phyloP scores from a whole-genome alignment of 2,797 vertebrate genomes.

The Setipinna tenuifilis region DNA sequence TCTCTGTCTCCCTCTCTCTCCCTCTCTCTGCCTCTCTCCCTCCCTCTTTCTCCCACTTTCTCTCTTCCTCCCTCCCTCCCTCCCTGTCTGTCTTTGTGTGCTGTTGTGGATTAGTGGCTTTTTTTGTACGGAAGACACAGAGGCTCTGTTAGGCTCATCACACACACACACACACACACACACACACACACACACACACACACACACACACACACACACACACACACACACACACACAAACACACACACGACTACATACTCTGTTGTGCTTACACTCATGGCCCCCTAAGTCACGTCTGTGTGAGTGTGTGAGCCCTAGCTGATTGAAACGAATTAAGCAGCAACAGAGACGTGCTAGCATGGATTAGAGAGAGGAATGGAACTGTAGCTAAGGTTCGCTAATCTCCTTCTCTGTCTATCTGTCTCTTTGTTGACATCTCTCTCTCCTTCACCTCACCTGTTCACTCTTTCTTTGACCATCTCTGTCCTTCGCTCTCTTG shows the following conservation, averaged over 20 bases:
- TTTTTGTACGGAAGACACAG: background rate
- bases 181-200: constrained; percentile 5
- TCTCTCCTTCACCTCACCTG: background rate
- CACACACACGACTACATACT: background rate
- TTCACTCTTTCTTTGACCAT: background rate
- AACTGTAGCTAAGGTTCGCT: background rate
- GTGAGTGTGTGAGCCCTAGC: background rate
- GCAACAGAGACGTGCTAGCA: background rate
- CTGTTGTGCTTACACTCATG: background rate
- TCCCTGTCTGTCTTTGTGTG: background rate
- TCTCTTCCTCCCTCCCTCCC: background rate
- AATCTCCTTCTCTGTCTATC: background rate
- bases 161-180: too few species aligned
- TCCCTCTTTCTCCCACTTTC: background rate
- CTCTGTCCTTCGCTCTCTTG: background rate
- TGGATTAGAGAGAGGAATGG: background rate
- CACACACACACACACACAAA: background rate
- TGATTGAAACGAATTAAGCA: background rate
- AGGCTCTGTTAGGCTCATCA: background rate
- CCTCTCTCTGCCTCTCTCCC: background rate
- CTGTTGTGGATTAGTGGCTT: background rate
- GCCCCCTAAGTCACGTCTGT: background rate
- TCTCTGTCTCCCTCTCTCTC: background rate
- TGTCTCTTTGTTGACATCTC: background rate
- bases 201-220: constrained; percentile 14